Evolutionary conservation across 2,113 vertebrate genomes (phyloP), one percentile per base, ranked within the genome.

Genomic region (Oostethus manadensis): DNA sequence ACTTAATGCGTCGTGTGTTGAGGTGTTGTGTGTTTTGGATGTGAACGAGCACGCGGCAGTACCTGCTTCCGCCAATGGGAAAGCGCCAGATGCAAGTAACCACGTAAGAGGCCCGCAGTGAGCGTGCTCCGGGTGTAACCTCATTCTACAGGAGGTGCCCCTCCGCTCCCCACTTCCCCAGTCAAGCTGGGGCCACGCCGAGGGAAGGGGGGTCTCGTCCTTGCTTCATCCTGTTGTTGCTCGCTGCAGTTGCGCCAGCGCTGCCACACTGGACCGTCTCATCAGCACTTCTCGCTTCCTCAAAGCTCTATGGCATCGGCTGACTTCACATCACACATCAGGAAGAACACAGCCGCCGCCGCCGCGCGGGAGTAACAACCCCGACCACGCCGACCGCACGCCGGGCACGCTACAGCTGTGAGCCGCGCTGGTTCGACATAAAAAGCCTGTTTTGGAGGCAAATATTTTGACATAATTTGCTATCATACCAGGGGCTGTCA

Each of bases 241-340:
- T 82, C 72, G 75, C 63, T 59, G 21, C 35, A 29, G 60, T 84
- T 83, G 84, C 75, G 73, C 66, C 71, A 74, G 68, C 10, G 51
- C 70, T 33, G 60, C 78, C 66, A 26, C 38, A 3, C 75, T 75
- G 71, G 77, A 86, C 64, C 71, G 79, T 72, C 77, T 64, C 84
- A 74, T 90, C 87, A 91, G 89, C 89, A 87, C 44, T 80, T 79
- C 70, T 84, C 82, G 71, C 85, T 91, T 90, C 89, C 87, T 81
- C 71, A 84, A 84, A 89, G 84, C 64, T 75, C 69, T 74, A 78
- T 77, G 86, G 79, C 59, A 74, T 51, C 42, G 60, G 49, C 76
- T 62, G 72, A 81, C 65, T 73, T 59, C 53, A 73, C 76, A n/a
- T n/a, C n/a, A n/a, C n/a, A n/a, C 3, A 84, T 80, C 80, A 84